Base-by-base conservation (phyloP, 2,113 vertebrate genomes). In the Pyrgilauda ruficollis region DNA sequence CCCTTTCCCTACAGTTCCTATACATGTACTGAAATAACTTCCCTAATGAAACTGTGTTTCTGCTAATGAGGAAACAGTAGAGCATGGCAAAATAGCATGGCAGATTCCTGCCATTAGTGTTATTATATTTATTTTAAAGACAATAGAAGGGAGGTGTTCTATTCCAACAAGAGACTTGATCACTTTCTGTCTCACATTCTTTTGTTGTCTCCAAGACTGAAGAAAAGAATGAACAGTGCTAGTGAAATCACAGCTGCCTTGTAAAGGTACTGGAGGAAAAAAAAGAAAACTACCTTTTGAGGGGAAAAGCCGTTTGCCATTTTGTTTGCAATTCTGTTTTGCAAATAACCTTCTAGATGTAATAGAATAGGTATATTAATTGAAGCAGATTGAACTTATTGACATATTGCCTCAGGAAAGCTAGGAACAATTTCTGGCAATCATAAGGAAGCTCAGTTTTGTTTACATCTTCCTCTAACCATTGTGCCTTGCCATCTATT, bases 401-500 rank as follows among this genome's bases (percentile, higher is more conserved):
- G 86, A 67, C 43, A 11, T 35, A 8, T 77, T 96, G 64, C 79
- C 76, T 93, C 15, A 74, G 55, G 72, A 96, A 89, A 81, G 43
- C 50, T 83, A 73, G 85, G 43, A 93, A 22, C 43, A 50, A 67
- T 93, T 92, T 86, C 80, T 95, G 68, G 64, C 59, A 86, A 31
- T 83, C 47, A 43, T 55, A 84, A 92, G 83, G 76, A 86, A 70
- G 27, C 55, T 86, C 44, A 74, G 63, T 84, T 92, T 93, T 95
- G 79, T 94, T 96, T 93, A 86, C 76, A 55, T 88, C 72, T 92
- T 90, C 43, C 50, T 80, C 53, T 37, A 94, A 21, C 63, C 46
- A 39, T 86, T 95, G 76, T 95, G 68, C 39, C 18, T 86, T 95
- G 79, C 80, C 59, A 89, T 86, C 79, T 95, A 92, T 94, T 94